Conservation (phyloP, 2,797 vertebrate genomes). For the Enteromius fasciolatus region DNA sequence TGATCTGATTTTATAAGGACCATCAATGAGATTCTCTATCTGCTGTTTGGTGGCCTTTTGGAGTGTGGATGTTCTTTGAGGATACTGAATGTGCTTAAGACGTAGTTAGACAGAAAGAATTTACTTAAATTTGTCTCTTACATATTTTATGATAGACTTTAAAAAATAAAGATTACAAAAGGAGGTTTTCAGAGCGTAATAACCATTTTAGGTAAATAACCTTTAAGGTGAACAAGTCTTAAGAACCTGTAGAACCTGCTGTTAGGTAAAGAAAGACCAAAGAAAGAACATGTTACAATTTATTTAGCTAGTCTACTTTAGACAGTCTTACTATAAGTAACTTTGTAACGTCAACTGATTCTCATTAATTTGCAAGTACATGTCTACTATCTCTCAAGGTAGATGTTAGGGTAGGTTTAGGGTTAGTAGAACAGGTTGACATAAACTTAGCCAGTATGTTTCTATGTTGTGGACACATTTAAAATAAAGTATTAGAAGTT, state of each 20-base stretch:
- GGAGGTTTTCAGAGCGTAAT: neutral
- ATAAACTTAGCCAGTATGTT: too few relatives aligned
- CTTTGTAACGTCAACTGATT: too few relatives aligned
- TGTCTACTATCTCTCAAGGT: too few relatives aligned
- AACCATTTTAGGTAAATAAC: neutral
- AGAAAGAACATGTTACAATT: neutral
- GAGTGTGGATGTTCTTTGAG: neutral
- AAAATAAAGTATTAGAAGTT: too few relatives aligned
- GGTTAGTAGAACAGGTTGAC: too few relatives aligned
- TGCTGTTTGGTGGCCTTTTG: slow-evolving; percentile 18
- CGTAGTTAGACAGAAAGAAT: neutral
- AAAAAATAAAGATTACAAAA: neutral
- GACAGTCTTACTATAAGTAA: too few relatives aligned
- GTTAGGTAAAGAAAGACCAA: neutral
- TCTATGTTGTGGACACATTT: too few relatives aligned
- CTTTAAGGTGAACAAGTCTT: neutral
- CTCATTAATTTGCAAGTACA: too few relatives aligned
- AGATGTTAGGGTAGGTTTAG: too few relatives aligned
- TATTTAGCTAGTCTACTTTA: too few relatives aligned
- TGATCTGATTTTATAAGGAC: slow-evolving; percentile 42
- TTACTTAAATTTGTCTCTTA: neutral
- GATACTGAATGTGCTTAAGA: slow-evolving; percentile 5
- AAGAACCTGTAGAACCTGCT: neutral
- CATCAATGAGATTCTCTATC: slow-evolving; percentile 22
- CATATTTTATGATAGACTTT: neutral